Percentiles rank a stretch among this genome's conserved stretches.
phyloP scores from a whole-genome alignment of 92 coral and sea anemone species.

The Galaxea fascicularis region DNA sequence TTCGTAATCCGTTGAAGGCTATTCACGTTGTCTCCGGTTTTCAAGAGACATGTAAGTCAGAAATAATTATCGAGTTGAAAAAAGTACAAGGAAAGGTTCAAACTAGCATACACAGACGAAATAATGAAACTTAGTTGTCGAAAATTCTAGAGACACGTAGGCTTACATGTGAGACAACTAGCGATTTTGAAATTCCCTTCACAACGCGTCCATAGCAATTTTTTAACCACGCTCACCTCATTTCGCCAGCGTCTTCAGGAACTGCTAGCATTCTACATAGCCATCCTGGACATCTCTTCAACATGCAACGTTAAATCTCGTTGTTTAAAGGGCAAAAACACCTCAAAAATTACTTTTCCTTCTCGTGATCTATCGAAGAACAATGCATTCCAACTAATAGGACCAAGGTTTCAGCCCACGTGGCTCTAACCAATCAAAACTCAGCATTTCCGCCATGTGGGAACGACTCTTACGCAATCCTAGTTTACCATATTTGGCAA shows the following conservation, averaged over 20 bases:
- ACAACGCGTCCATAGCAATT: conserved; percentile 38
- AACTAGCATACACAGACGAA: background rate
- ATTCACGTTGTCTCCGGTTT: too few species aligned
- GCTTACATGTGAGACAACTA: background rate
- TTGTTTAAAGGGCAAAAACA: background rate
- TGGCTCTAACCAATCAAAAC: conserved; percentile 85
- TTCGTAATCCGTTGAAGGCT: too few species aligned
- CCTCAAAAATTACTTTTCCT: background rate
- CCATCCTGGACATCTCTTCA: conserved; percentile 26
- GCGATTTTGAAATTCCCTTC: background rate
- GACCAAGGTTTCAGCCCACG: conserved; percentile 81
- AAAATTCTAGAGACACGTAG: conserved; percentile 29
- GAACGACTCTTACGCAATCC: conserved; percentile 48
- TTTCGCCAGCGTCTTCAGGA: conserved; percentile 76
- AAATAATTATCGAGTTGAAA: too few species aligned
- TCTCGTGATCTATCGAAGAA: conserved; percentile 4
- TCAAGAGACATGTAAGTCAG: too few species aligned
- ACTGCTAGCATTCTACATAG: conserved; percentile 81
- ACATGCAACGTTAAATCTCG: background rate
- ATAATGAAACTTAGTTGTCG: background rate
- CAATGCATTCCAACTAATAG: conserved; percentile 46
- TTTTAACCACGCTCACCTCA: conserved; percentile 67
- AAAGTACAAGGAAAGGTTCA: too few species aligned
- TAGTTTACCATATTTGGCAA: conserved; percentile 24
- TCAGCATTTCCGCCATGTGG: conserved; percentile 69